phyloP scores from a whole-genome alignment of 2,797 vertebrate genomes.

The Gymnocypris eckloni region DNA sequence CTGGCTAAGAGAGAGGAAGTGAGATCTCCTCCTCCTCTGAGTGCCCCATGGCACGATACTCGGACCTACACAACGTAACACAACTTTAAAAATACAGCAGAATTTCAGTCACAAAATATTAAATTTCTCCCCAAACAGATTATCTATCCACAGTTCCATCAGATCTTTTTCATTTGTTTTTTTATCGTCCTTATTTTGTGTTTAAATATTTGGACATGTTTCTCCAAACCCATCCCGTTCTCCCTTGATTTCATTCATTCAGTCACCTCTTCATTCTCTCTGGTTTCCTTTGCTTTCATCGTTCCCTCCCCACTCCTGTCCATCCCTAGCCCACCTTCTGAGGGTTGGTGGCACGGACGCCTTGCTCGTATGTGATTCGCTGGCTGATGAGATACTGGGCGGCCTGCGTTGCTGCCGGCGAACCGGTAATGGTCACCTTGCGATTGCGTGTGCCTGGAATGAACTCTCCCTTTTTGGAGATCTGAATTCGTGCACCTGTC shows the following conservation, averaged over 20 bases:
- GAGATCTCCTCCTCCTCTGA: conserved; percentile 54
- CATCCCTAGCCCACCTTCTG: conserved; percentile 90
- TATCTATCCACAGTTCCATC: conserved; percentile 75
- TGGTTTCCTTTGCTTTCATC: conserved; percentile 64
- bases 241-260: conserved; percentile 50
- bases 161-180: conserved; percentile 70
- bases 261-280: conserved; percentile 58
- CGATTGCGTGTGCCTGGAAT: conserved; percentile 96
- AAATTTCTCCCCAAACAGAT: conserved; percentile 76
- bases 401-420: conserved; percentile 92
- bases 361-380: conserved; percentile 97
- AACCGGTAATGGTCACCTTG: conserved; percentile 96
- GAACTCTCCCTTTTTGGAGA: conserved; percentile 98
- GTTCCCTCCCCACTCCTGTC: conserved; percentile 49
- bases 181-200: conserved; percentile 59
- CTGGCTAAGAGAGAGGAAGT: conserved; percentile 54
- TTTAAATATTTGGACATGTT: conserved; percentile 73
- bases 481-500: conserved; percentile 95
- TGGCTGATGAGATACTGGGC: conserved; percentile 98
- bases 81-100: conserved; percentile 82
- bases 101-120: conserved; percentile 81
- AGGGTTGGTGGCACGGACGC: conserved; percentile 93
- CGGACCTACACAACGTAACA: conserved; percentile 81
- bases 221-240: conserved; percentile 50
- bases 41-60: conserved; percentile 82